phyloP scores from a whole-genome alignment of 2,888 invertebrate species.

The Eurytoma californica region DNA sequence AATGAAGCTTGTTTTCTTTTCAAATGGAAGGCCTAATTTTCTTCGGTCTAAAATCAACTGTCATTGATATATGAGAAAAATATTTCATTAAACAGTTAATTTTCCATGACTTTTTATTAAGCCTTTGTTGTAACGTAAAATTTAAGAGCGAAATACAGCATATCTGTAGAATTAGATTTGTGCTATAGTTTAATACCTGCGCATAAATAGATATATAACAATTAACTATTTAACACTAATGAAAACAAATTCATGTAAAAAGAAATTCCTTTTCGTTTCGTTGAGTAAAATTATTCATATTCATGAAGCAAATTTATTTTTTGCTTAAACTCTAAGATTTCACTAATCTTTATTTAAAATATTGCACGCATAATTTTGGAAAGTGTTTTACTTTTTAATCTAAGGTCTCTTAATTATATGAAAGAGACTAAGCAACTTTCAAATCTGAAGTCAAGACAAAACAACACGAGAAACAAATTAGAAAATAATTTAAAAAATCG shows the following conservation, averaged over 20 bases:
- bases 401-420: too few species aligned
- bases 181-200: constrained; percentile 30
- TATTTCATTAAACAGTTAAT: neutral
- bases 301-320: constrained; percentile 8
- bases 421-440: too few species aligned
- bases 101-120: neutral
- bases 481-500: too few species aligned
- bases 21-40: constrained; percentile 23
- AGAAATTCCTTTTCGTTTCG: constrained; percentile 2
- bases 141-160: constrained; percentile 45
- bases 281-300: neutral
- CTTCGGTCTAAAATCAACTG: constrained; percentile 24
- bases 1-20: neutral
- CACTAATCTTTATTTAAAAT: too few species aligned
- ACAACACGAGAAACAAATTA: too few species aligned
- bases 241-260: neutral
- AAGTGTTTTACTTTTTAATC: too few species aligned
- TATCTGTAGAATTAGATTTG: constrained; percentile 41
- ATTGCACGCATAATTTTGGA: too few species aligned
- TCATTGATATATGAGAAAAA: neutral
- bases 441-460: too few species aligned
- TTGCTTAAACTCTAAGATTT: neutral
- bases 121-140: constrained; percentile 11
- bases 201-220: constrained; percentile 29
- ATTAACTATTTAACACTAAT: constrained; percentile 17